Base-by-base conservation (phyloP, 92 coral and sea anemone species). In the Virgularia gustaviana region DNA sequence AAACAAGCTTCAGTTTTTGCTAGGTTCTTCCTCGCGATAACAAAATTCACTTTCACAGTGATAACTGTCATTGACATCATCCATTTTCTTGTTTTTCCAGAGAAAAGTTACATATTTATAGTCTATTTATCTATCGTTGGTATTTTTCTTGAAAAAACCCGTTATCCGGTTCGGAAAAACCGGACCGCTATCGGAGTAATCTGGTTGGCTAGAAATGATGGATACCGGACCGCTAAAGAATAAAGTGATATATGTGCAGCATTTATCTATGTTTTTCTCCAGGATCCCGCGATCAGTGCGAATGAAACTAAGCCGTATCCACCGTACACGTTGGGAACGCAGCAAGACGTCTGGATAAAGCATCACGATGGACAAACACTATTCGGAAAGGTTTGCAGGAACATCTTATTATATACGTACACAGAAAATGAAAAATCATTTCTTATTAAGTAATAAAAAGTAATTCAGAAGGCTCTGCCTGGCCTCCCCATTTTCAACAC, bases 251-350 rank as follows among this genome's bases (percentile, higher is more conserved):
- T 18, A 6, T 24, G 27, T 51, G 2, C 27, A 11, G 22, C 22
- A 51, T 51, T 51, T 24, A 20, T 51, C 13, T 12, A 35, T n/a
- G 24, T 63, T 57, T 73, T n/a, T 39, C 15, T 66, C 22, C 42
- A 91, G 98, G 98, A 92, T 70, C 98, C 98, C 34, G 98, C 98
- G 4, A 92, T 92, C 52, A 96, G 96, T 45, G 94, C 90, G 10
- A 92, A 92, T 27, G 98, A 92, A 42, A 89, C 86, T 24, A 52
- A 60, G 25, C 87, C 87, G 13, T 85, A 80, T 70, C 78, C 71
- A 35, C 96, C 98, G 9, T 92, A 84, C 75, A 85, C 83, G 31
- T 65, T 55, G 39, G 98, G 98, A 31, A 81, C 81, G 54, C 41
- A 85, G 34, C 61, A 86, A 54, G 81, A 84, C 34, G 84, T 92